These are phyloP conservation scores for Morinoia aosen DNA, from an alignment of 2,888 invertebrate genomes.

Conservation along the genomic window DNA sequence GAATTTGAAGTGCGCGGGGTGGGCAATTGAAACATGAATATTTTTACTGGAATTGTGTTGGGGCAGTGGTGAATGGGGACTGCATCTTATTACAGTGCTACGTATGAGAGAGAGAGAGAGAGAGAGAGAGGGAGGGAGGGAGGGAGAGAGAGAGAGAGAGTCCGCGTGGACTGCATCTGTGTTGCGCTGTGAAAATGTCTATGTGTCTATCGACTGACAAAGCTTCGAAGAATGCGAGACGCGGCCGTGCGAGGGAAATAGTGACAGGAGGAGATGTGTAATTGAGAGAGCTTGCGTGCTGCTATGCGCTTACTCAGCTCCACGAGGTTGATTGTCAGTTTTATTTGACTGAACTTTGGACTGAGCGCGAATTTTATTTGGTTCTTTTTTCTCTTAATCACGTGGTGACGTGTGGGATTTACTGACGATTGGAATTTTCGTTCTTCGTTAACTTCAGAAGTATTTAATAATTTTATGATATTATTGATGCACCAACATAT, in stretches of 20 bases:
- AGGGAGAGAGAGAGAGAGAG: too few species aligned
- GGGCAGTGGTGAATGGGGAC: not conserved
- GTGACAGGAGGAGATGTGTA: not conserved
- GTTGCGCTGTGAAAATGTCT: not conserved
- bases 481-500: too few species aligned
- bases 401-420: not conserved
- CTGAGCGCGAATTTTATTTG: not conserved
- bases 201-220: not conserved
- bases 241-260: not conserved
- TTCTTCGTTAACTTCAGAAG: not conserved
- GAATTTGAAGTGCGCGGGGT: not conserved
- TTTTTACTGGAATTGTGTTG: not conserved
- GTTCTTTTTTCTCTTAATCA: not conserved
- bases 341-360: not conserved
- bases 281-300: not conserved
- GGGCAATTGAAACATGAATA: not conserved
- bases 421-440: not conserved
- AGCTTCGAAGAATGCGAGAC: not conserved
- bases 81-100: not conserved
- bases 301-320: not conserved
- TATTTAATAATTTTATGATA: too few species aligned
- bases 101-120: too few species aligned
- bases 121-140: too few species aligned
- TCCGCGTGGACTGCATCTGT: too few species aligned
- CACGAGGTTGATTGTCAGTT: not conserved